Percentiles rank a stretch among this genome's conserved stretches.
Evolutionary conservation across 2,888 invertebrate species (phyloP).

Genomic region (Epistrophe eligans): DNA sequence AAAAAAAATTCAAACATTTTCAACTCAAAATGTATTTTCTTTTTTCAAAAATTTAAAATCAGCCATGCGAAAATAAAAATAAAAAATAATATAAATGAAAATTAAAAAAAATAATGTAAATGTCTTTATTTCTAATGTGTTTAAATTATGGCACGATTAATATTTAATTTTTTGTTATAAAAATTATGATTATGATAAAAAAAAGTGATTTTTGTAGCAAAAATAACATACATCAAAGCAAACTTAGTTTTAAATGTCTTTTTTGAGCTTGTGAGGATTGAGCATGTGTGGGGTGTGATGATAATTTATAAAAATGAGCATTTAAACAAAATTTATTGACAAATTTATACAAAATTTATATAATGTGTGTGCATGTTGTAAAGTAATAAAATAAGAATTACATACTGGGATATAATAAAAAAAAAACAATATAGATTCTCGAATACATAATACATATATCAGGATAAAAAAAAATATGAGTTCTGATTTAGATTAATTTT

Average conservation of each 20-base stretch:
- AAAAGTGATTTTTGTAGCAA: conserved; percentile 44
- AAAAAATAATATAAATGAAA: conserved; percentile 10
- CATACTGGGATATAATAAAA: conserved; percentile 75
- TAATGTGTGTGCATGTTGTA: conserved; percentile 56
- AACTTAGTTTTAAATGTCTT: conserved; percentile 43
- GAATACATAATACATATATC: conserved; percentile 8
- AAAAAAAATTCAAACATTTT: conserved; percentile 3
- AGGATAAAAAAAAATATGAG: conserved; percentile 31
- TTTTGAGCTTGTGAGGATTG: conserved; percentile 45
- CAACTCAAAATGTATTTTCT: conserved; percentile 7
- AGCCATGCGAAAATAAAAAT: conserved; percentile 64
- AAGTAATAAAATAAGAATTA: conserved; percentile 51
- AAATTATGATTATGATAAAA: conserved; percentile 19
- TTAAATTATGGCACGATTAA: conserved; percentile 46
- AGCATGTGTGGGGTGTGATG: conserved; percentile 26
- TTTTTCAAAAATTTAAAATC: conserved; percentile 30
- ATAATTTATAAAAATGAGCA: conserved; percentile 23
- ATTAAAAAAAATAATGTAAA: background rate
- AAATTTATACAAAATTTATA: conserved; percentile 31
- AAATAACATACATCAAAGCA: conserved; percentile 57
- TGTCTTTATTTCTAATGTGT: conserved; percentile 6
- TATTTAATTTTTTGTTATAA: conserved; percentile 17
- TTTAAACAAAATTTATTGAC: conserved; percentile 42
- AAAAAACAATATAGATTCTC: conserved; percentile 14
- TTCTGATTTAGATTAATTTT: conserved; percentile 7